phyloP scores from a whole-genome alignment of 2,113 vertebrate genomes.

The Oceanodroma tethys region DNA sequence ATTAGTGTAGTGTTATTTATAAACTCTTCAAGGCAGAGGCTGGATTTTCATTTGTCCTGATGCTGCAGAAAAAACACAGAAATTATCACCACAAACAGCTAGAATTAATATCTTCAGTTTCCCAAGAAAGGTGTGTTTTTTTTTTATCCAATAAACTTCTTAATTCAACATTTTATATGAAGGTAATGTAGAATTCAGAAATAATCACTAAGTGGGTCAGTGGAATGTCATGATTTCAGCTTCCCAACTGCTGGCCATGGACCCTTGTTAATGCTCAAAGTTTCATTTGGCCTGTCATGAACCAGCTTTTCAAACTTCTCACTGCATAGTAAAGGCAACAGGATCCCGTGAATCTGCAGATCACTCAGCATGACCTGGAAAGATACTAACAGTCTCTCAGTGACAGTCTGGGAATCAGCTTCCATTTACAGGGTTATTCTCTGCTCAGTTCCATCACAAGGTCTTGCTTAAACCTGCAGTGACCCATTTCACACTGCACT shows the following conservation, averaged over 20 bases:
- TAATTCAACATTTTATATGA: background rate
- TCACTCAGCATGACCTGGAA: background rate
- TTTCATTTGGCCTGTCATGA: background rate
- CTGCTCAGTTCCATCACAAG: background rate
- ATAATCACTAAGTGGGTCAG: background rate
- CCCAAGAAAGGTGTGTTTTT: background rate
- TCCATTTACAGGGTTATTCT: background rate
- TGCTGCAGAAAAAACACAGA: background rate
- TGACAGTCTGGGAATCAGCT: background rate
- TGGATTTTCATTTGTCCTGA: background rate
- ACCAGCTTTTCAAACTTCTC: background rate
- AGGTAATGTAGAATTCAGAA: background rate
- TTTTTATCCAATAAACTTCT: background rate
- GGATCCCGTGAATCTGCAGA: background rate
- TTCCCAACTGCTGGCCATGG: background rate
- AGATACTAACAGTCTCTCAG: background rate
- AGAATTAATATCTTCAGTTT: background rate
- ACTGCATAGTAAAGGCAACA: background rate
- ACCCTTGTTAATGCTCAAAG: background rate
- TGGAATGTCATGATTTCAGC: background rate
- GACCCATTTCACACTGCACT: background rate
- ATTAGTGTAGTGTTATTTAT: constrained; percentile 1
- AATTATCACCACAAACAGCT: background rate
- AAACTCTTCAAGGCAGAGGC: background rate
- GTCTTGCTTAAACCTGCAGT: background rate